These are phyloP conservation scores for Periphyllus acericola DNA, from an alignment of 2,888 invertebrate genomes.

Conservation along the genomic window DNA sequence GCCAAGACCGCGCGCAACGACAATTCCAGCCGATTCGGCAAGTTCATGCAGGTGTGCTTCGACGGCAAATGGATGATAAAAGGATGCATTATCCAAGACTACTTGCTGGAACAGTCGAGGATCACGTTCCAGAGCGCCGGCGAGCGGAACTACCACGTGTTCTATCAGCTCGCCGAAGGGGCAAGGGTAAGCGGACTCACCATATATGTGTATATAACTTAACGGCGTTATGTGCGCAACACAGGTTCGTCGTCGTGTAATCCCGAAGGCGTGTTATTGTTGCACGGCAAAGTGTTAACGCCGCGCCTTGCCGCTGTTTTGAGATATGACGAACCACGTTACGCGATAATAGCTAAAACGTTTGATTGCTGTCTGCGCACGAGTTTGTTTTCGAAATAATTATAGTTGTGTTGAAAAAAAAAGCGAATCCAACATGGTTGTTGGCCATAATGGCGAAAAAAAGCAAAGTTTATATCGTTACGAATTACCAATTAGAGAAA, in stretches of 20 bases:
- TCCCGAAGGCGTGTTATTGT: conserved; percentile 53
- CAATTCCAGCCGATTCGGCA: conserved; percentile 93
- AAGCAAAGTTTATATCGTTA: too few relatives aligned
- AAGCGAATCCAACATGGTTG: too few relatives aligned
- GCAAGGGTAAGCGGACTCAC: conserved; percentile 74
- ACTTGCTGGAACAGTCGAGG: conserved; percentile 87
- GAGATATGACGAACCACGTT: too few relatives aligned
- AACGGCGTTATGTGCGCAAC: neutral
- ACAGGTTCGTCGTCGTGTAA: neutral
- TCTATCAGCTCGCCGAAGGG: conserved; percentile 90
- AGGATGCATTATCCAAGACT: conserved; percentile 91
- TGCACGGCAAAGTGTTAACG: neutral
- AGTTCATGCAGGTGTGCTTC: conserved; percentile 93
- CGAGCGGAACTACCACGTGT: conserved; percentile 91
- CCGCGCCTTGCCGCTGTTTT: too few relatives aligned
- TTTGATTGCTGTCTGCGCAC: too few relatives aligned
- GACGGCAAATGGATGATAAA: conserved; percentile 89
- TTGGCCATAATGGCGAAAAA: too few relatives aligned
- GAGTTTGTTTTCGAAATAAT: too few relatives aligned
- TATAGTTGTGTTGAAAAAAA: too few relatives aligned
- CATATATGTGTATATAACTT: too few relatives aligned
- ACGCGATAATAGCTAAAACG: too few relatives aligned
- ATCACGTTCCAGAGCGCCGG: conserved; percentile 89
- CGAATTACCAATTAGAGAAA: too few relatives aligned
- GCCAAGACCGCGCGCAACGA: conserved; percentile 93